Evolutionary conservation across 1,140 invertebrate genomes (phyloP).

Genomic region (Aphaenogaster floridana): DNA sequence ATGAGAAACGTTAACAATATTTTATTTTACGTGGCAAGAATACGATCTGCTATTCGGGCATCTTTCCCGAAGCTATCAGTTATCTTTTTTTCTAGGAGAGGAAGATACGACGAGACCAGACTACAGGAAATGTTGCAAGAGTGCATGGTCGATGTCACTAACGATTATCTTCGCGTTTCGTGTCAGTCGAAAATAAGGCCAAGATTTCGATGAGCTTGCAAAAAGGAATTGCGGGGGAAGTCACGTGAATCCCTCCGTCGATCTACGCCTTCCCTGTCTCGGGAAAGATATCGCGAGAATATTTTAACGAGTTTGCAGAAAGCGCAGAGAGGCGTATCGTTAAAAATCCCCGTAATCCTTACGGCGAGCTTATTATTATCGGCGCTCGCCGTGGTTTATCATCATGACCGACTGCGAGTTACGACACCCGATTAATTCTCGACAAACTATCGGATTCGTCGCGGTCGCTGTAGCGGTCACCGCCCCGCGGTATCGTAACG

Average conservation of each 20-base stretch:
- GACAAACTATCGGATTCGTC: not conserved
- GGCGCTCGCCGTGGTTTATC: not conserved
- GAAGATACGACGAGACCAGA: not conserved
- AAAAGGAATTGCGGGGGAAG: not conserved
- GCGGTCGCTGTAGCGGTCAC: not conserved
- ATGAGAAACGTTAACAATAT: not conserved
- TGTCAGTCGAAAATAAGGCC: not conserved
- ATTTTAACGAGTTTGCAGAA: constrained; percentile 11
- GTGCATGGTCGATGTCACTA: not conserved
- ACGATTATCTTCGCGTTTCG: not conserved
- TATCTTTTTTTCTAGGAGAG: constrained; percentile 8
- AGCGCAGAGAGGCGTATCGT: not conserved
- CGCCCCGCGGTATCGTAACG: not conserved
- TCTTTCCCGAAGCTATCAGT: not conserved
- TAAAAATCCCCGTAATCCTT: constrained; percentile 41
- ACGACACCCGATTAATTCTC: constrained; percentile 31
- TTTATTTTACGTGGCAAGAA: not conserved
- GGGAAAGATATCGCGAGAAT: not conserved
- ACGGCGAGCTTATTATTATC: constrained; percentile 3
- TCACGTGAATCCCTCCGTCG: not conserved
- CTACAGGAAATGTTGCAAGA: constrained; percentile 26
- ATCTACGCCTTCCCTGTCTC: not conserved
- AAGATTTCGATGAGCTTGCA: not conserved
- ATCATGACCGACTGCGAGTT: not conserved
- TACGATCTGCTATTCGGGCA: too few relatives aligned